Evolutionary conservation across 2,888 invertebrate species (phyloP).

Genomic region (Epirrhoe alternata): DNA sequence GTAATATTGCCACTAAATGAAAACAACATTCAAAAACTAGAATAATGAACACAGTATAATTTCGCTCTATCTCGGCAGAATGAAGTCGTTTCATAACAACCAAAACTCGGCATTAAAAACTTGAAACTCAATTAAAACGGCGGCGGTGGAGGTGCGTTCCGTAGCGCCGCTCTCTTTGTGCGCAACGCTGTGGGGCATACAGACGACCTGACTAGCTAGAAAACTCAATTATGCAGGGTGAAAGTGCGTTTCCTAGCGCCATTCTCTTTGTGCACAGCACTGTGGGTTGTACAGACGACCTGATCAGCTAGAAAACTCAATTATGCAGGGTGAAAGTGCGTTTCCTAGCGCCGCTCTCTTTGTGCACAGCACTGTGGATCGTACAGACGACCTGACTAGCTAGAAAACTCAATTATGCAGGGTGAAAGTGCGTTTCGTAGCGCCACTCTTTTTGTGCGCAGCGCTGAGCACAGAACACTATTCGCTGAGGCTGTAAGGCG

Average conservation of each 20-base stretch:
- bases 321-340: slow-evolving; percentile 54
- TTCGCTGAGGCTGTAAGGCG: too few relatives aligned
- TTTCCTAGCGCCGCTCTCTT: slow-evolving; percentile 51
- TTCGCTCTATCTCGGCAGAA: slow-evolving; percentile 20
- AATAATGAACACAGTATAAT: slow-evolving; percentile 23
- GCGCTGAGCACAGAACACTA: too few relatives aligned
- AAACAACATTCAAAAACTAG: slow-evolving; percentile 15
- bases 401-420: too few relatives aligned
- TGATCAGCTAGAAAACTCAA: slow-evolving; percentile 52
- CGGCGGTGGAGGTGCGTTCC: slow-evolving; percentile 50
- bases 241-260: too few relatives aligned
- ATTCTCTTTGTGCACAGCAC: slow-evolving; percentile 38
- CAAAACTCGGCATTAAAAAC: slow-evolving; percentile 43
- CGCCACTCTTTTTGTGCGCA: too few relatives aligned
- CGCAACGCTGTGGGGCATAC: slow-evolving; percentile 24
- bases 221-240: too few relatives aligned
- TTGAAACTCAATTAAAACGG: slow-evolving; percentile 64
- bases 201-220: slow-evolving; percentile 20
- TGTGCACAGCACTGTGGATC: slow-evolving; percentile 26
- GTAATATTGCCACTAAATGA: not conserved
- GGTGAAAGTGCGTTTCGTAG: too few relatives aligned
- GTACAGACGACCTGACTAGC: slow-evolving; percentile 23
- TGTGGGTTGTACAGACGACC: slow-evolving; percentile 27
- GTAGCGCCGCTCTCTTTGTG: slow-evolving; percentile 51
- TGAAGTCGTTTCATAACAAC: slow-evolving; percentile 33